These are phyloP conservation scores for Numenius arquata DNA, from an alignment of 2,113 vertebrate species.

Conservation along the genomic window DNA sequence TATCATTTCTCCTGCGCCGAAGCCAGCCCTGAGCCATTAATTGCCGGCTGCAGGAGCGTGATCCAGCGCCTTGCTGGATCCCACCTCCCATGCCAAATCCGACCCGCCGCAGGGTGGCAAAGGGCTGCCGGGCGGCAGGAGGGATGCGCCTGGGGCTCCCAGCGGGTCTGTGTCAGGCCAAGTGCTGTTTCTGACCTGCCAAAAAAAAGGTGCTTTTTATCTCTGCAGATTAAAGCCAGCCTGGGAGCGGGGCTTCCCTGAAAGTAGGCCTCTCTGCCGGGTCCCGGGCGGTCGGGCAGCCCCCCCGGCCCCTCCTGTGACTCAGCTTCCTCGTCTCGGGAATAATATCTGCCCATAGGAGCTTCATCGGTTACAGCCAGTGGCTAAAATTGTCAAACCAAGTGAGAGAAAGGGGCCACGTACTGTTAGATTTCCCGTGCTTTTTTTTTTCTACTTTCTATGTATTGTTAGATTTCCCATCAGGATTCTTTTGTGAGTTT, in stretches of 20 bases:
- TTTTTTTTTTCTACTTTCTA: background rate
- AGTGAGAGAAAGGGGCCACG: background rate
- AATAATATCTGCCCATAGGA: background rate
- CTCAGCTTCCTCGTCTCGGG: background rate
- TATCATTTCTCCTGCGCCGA: background rate
- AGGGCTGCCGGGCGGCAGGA: background rate
- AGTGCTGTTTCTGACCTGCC: background rate
- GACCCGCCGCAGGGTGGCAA: fast-evolving
- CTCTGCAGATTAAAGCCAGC: background rate
- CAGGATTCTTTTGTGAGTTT: background rate
- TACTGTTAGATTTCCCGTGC: background rate
- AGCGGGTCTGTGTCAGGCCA: background rate
- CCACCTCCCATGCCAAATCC: background rate
- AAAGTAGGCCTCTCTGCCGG: background rate
- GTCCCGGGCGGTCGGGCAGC: background rate
- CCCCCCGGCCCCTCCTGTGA: background rate
- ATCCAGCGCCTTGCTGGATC: background rate
- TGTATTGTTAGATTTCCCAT: background rate
- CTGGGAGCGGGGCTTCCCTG: background rate
- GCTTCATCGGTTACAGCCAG: background rate
- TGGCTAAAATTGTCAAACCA: background rate
- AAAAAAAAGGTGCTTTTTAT: background rate
- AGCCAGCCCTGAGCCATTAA: background rate
- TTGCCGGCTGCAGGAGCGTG: background rate
- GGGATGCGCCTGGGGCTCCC: background rate